Conservation (phyloP, 2,888 invertebrate species). For the Abrostola triplasia region DNA sequence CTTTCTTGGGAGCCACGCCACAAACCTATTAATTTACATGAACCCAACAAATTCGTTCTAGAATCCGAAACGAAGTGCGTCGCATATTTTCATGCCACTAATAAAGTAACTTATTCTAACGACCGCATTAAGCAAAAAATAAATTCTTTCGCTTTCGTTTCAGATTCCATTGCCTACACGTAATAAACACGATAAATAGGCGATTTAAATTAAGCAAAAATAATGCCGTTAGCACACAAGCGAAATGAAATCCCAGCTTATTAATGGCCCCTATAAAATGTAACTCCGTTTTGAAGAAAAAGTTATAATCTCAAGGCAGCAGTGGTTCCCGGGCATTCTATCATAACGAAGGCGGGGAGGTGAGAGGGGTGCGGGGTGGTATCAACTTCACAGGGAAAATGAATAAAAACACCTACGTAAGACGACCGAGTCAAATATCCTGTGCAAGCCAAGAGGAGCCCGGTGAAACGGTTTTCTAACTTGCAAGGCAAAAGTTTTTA, state of each 20-base stretch:
- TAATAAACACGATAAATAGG: constrained; percentile 48
- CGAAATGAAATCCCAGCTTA: constrained; percentile 58
- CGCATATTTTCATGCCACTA: constrained; percentile 10
- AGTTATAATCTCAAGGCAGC: constrained; percentile 65
- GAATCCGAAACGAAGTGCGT: constrained; percentile 6
- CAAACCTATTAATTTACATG: not conserved
- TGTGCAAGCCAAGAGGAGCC: constrained; percentile 42
- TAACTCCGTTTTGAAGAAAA: constrained; percentile 65
- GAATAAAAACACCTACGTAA: constrained; percentile 65
- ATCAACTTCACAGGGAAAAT: constrained; percentile 61
- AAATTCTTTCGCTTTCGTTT: constrained; percentile 33
- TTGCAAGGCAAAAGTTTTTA: constrained; percentile 46
- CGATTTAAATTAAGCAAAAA: constrained; percentile 48
- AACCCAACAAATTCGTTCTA: not conserved
- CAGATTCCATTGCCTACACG: constrained; percentile 37
- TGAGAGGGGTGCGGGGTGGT: constrained; percentile 12
- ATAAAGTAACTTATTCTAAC: constrained; percentile 9
- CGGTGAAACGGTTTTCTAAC: constrained; percentile 56
- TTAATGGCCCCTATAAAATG: constrained; percentile 62
- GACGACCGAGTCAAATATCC: constrained; percentile 62
- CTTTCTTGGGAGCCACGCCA: not conserved
- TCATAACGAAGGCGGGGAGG: constrained; percentile 59
- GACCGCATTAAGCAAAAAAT: constrained; percentile 15
- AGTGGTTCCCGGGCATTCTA: constrained; percentile 60
- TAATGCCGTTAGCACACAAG: constrained; percentile 48